Evolutionary conservation across 2,888 invertebrate genomes (phyloP).

Genomic region (Temnothorax unifasciatus): DNA sequence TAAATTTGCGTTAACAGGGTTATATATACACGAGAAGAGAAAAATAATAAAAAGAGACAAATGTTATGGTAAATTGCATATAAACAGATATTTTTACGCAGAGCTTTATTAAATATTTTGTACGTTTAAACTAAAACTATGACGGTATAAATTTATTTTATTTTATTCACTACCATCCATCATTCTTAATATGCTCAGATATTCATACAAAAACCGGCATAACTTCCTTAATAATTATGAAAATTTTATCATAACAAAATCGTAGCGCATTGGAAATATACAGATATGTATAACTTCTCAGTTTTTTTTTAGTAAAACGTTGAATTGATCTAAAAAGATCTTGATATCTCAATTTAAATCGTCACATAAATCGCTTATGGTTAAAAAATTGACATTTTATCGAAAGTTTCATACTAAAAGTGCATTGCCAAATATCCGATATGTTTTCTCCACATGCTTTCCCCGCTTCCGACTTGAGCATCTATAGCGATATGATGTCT

Average conservation of each 20-base stretch:
- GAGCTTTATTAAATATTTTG: background rate
- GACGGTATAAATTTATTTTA: background rate
- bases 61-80: background rate
- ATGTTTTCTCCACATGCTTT: background rate
- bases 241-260: conserved; percentile 10
- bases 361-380: background rate
- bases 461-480: background rate
- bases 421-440: background rate
- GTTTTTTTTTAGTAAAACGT: background rate
- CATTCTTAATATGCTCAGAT: background rate
- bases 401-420: background rate
- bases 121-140: background rate
- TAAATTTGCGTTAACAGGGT: background rate
- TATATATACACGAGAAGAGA: background rate
- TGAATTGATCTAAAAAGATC: background rate
- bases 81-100: background rate
- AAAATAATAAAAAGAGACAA: background rate
- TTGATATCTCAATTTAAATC: background rate
- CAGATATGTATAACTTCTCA: background rate
- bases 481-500: background rate
- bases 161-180: background rate
- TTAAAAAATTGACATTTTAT: conserved; percentile 4
- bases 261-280: background rate
- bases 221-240: background rate
- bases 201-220: background rate